phyloP scores from a whole-genome alignment of 2,113 vertebrate genomes.

The mouse (Mus musculus) region GRCm39 chr5:115512501-115513000 shows the following conservation, averaged over 20 bases:
- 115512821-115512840: background rate
- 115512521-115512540: background rate
- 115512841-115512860: background rate
- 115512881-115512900: background rate
- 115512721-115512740: no score
- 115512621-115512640: no score
- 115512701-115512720: background rate
- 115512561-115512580: background rate
- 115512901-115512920: background rate
- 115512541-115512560: background rate
- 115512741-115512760: background rate
- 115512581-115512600: background rate
- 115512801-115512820: background rate
- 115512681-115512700: background rate
- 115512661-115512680: background rate
- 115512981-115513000: no score
- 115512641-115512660: background rate
- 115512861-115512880: background rate
- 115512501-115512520: background rate
- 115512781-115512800: background rate
- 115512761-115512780: no score
- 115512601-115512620: background rate
- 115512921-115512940: background rate
- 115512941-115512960: background rate
- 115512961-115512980: no score